Conservation (phyloP, 2,888 invertebrate genomes). For the Alsophila aescularia region DNA sequence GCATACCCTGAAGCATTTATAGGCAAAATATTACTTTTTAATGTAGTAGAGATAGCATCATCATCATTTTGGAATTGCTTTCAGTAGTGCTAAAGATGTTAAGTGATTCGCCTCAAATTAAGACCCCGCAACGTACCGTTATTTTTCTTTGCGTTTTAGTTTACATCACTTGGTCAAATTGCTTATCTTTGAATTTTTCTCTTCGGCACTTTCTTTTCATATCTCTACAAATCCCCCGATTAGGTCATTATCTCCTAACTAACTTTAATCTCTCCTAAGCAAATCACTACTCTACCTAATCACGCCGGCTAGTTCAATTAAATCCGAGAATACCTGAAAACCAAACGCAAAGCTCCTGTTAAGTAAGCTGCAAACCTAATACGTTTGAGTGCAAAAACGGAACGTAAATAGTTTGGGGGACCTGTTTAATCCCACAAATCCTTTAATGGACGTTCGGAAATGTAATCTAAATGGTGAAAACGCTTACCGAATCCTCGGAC, state of each 20-base stretch:
- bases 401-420: conserved; percentile 51
- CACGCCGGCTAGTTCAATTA: conserved; percentile 21
- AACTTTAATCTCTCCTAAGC: neutral
- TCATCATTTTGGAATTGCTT: neutral
- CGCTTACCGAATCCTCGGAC: conserved; percentile 43
- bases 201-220: too few species aligned
- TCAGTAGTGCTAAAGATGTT: too few species aligned
- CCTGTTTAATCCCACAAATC: conserved; percentile 68
- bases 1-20: conserved; percentile 60
- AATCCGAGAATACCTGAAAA: conserved; percentile 33
- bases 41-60: neutral
- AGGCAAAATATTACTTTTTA: neutral
- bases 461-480: conserved; percentile 64
- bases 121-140: too few species aligned
- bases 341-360: conserved; percentile 30
- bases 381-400: conserved; percentile 54
- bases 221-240: too few species aligned
- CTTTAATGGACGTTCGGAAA: conserved; percentile 73
- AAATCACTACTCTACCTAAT: conserved; percentile 14
- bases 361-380: conserved; percentile 43
- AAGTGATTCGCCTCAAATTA: too few species aligned
- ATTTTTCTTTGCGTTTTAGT: too few species aligned
- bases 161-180: too few species aligned
- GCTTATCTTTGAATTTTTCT: too few species aligned
- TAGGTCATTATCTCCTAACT: too few species aligned